Percentiles rank a stretch among this genome's conserved stretches.
These are phyloP conservation scores for Deroplatys truncata DNA, from an alignment of 2,888 invertebrate species.

Conservation along the genomic window DNA sequence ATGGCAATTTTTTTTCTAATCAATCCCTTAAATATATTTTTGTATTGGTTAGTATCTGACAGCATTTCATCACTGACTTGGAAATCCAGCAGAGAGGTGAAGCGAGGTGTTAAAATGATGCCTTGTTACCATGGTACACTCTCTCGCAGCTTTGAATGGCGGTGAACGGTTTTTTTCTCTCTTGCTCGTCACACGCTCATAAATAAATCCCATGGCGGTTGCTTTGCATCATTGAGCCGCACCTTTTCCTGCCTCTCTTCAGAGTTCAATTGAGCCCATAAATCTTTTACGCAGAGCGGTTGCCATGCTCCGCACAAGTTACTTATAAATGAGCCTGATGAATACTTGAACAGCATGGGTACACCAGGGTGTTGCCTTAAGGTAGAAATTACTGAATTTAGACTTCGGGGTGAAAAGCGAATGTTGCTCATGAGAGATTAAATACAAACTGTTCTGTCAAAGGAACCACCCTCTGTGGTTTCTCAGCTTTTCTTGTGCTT, in stretches of 20 bases:
- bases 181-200: not conserved
- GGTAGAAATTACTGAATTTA: too few relatives aligned
- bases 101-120: not conserved
- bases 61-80: too few relatives aligned
- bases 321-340: not conserved
- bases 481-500: not conserved
- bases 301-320: not conserved
- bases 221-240: not conserved
- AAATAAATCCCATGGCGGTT: not conserved
- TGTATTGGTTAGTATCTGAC: too few relatives aligned
- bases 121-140: not conserved
- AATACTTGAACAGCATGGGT: not conserved
- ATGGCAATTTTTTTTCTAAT: too few relatives aligned
- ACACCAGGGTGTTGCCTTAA: too few relatives aligned
- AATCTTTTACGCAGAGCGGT: not conserved
- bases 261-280: not conserved
- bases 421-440: too few relatives aligned
- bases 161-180: not conserved
- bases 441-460: too few relatives aligned
- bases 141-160: not conserved
- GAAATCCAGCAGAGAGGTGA: too few relatives aligned
- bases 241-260: not conserved
- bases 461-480: not conserved
- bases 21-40: too few relatives aligned
- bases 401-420: too few relatives aligned